Base-by-base conservation (phyloP, 2,113 vertebrate genomes). In the Pseudolaguvia tuberculata region DNA sequence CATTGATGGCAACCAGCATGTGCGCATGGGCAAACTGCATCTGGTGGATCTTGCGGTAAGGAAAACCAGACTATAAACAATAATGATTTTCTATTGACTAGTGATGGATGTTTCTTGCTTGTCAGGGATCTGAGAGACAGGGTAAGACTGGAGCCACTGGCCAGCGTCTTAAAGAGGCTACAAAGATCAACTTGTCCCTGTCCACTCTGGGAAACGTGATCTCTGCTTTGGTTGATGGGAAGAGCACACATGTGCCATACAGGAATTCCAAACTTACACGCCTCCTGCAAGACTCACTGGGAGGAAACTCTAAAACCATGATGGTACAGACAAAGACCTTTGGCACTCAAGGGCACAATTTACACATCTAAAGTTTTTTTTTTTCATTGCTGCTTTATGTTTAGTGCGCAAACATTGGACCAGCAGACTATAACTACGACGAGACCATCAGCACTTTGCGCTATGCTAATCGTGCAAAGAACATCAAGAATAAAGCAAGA, bases 291-390 rank as follows among this genome's bases (percentile, higher is more conserved):
- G 97, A 99, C 83, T 99, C 97, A 0, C 86, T 99, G 2, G 97
- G 97, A 52, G 97, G 97, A 84, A 99, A 99, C 86, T 99, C 96
- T 63, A 99, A 99, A 87, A 99, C 97, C 45, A 98, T 99, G 96
- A 99, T 99, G 97, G 97, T 98, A 88, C 47, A 35, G 9, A 61
- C 23, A 58, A 8, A 71, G 77, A 27, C 8, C n/a, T 48, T 2
- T 27, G 17, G n/a, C n/a, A 48, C 23, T 57, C 20, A 11, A 23
- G 18, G 10, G 31, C 31, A 27, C 61, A 5, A 48, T 29, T 51
- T 18, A 48, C 14, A 65, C 70, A 58, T 3, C 17, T 20, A 13
- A 68, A n/a, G 21, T 52, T 35, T 31, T n/a, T 23, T 70, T n/a
- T 35, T n/a, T 35, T 4, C 6, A 35, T 35, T 35, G 31, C 6